Evolutionary conservation across 2,888 invertebrate species (phyloP).

Genomic region (Abrostola triplasia): DNA sequence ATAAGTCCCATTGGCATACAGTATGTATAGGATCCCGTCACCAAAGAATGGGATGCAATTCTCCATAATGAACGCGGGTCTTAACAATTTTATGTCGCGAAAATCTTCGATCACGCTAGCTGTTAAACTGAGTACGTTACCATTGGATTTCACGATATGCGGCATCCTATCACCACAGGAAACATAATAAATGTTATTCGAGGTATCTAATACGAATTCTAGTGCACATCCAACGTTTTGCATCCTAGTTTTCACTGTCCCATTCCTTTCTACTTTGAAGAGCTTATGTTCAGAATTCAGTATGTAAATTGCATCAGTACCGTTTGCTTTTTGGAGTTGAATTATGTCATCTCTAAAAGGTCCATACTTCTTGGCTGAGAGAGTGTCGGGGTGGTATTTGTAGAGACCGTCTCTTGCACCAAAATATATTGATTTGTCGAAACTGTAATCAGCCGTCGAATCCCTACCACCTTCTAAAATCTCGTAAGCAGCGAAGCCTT

Average conservation of each 20-base stretch:
- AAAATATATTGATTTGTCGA: conserved; percentile 68
- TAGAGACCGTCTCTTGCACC: conserved; percentile 74
- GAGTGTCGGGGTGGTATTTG: conserved; percentile 66
- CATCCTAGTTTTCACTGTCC: conserved; percentile 66
- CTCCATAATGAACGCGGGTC: conserved; percentile 79
- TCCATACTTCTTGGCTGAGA: conserved; percentile 75
- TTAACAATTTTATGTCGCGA: conserved; percentile 64
- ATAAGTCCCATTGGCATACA: conserved; percentile 71
- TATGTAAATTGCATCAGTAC: conserved; percentile 67
- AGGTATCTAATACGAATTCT: conserved; percentile 78
- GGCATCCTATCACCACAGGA: conserved; percentile 67
- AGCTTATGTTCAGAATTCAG: conserved; percentile 66
- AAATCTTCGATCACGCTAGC: conserved; percentile 69
- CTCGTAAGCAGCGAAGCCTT: conserved; percentile 77
- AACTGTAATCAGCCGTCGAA: conserved; percentile 71
- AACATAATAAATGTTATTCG: conserved; percentile 76
- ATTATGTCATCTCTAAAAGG: conserved; percentile 72
- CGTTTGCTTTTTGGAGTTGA: conserved; percentile 78
- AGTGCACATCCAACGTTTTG: conserved; percentile 65
- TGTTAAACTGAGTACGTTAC: conserved; percentile 55
- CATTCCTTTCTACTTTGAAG: conserved; percentile 69
- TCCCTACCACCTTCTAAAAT: conserved; percentile 77
- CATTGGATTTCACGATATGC: conserved; percentile 65
- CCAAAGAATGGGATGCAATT: conserved; percentile 74
- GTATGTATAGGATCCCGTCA: conserved; percentile 68